Conservation (phyloP, 1,140 invertebrate genomes). For the Eupeodes corollae region DNA sequence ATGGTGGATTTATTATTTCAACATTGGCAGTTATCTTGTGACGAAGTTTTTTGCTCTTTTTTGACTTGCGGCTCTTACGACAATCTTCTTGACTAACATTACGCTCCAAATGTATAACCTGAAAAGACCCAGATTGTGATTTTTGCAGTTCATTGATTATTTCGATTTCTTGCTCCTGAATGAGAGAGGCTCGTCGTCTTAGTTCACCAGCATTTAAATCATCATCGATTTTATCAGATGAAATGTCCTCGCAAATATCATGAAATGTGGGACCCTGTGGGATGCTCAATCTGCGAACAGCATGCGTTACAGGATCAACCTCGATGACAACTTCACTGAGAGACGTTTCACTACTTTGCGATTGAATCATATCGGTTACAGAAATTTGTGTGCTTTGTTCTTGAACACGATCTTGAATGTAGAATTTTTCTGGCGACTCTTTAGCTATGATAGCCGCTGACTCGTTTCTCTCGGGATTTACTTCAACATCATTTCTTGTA, state of each 20-base stretch:
- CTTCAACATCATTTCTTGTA: conserved; percentile 1
- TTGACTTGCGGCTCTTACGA: conserved; percentile 17
- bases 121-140: conserved; percentile 26
- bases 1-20: conserved; percentile 18
- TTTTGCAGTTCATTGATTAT: conserved; percentile 30
- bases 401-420: no score
- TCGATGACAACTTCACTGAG: conserved; percentile 5
- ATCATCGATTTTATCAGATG: conserved; percentile 39
- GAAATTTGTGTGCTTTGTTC: no score
- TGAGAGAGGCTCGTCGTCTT: conserved; percentile 29
- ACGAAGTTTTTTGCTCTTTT: conserved; percentile 24
- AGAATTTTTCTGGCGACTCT: conserved; percentile 5
- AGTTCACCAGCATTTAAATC: conserved; percentile 41
- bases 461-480: conserved; percentile 8
- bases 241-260: conserved; percentile 43
- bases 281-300: conserved; percentile 23
- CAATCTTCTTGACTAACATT: conserved; percentile 20
- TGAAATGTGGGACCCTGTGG: conserved; percentile 40
- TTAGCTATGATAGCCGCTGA: not conserved
- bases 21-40: conserved; percentile 32
- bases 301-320: conserved; percentile 6
- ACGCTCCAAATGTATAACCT: conserved; percentile 25
- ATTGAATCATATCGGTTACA: no score
- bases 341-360: not conserved
- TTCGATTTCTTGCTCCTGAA: conserved; percentile 33